Percentiles rank a stretch among this genome's conserved stretches.
These are phyloP conservation scores for Protobothrops flavoviridis DNA, from an alignment of 2,113 vertebrate species.

Conservation along the genomic window DNA sequence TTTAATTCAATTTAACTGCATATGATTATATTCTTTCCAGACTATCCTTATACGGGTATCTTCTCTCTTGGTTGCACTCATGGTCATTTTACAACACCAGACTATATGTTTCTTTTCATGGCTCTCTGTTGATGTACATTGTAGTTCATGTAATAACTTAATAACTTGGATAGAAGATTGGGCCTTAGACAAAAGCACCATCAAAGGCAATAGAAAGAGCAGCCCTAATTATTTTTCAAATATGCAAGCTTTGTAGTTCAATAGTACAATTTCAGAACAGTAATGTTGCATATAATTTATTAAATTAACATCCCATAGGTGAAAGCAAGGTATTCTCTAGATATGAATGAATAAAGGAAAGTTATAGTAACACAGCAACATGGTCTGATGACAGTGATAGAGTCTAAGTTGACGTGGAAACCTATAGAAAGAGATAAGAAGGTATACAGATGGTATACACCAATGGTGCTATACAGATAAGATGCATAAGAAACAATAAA, in stretches of 20 bases:
- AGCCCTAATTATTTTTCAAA: neutral
- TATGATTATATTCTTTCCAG: neutral
- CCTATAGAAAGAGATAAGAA: neutral
- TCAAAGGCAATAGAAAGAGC: neutral
- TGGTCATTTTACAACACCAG: neutral
- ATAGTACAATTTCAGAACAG: neutral
- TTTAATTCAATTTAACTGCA: neutral
- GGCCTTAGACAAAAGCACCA: neutral
- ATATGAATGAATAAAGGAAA: neutral
- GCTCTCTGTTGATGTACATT: neutral
- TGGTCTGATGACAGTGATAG: neutral
- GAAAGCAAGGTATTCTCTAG: neutral
- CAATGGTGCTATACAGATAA: neutral
- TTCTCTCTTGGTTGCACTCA: neutral
- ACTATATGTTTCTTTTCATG: neutral
- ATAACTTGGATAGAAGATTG: neutral
- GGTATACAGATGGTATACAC: neutral
- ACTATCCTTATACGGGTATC: neutral
- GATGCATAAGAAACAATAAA: neutral
- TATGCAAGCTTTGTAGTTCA: neutral
- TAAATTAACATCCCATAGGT: neutral
- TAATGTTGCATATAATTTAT: neutral
- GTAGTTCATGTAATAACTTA: neutral
- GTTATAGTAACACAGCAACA: neutral
- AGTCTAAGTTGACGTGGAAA: neutral